phyloP scores from a whole-genome alignment of 2,113 vertebrate genomes.

The Alaudala cheleensis region DNA sequence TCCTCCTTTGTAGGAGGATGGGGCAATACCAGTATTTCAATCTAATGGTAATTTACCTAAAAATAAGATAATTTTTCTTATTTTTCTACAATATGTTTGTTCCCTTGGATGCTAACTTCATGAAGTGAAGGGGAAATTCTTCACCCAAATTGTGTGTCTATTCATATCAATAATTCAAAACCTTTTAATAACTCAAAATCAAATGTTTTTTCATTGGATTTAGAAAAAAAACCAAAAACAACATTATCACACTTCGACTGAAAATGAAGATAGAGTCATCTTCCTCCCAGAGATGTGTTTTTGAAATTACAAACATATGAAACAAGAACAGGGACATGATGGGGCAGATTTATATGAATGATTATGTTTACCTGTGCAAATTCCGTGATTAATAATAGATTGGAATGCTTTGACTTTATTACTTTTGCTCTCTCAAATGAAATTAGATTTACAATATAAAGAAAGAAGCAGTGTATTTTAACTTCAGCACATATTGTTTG shows the following conservation, averaged over 20 bases:
- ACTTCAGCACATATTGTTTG: background rate
- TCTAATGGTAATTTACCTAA: background rate
- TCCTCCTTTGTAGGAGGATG: background rate
- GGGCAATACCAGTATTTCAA: background rate
- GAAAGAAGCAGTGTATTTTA: background rate
- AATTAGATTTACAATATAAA: background rate
- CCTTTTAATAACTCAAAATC: background rate
- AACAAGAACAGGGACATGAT: background rate
- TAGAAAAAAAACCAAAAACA: background rate
- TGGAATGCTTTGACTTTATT: background rate
- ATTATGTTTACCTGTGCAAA: background rate
- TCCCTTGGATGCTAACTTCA: background rate
- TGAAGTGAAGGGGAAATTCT: background rate
- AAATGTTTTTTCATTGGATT: background rate
- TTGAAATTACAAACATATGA: background rate
- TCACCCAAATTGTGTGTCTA: background rate
- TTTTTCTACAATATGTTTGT: background rate
- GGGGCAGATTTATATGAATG: fast-evolving
- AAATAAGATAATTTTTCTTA: background rate
- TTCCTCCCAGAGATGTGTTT: background rate
- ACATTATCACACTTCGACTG: background rate
- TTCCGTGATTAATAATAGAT: background rate
- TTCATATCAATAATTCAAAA: background rate
- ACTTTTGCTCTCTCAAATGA: background rate
- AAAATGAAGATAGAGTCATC: background rate